These are phyloP conservation scores for Gonatopus flavifemur DNA, from an alignment of 1,140 invertebrate species.

Conservation along the genomic window DNA sequence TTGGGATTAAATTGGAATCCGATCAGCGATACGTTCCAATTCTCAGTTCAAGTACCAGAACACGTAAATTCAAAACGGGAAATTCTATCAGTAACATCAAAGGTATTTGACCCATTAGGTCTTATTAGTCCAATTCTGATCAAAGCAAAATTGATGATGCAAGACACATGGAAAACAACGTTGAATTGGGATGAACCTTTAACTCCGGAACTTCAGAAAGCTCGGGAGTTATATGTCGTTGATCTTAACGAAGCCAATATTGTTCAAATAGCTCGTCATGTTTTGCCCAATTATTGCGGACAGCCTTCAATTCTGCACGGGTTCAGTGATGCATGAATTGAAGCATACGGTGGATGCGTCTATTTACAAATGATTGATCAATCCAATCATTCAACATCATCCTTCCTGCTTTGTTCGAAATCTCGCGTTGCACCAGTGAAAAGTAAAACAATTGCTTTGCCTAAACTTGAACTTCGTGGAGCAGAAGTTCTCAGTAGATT, in stretches of 20 bases:
- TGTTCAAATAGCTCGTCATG: neutral
- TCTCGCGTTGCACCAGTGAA: conserved; percentile 33
- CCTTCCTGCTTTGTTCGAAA: conserved; percentile 8
- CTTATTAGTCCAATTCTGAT: conserved; percentile 31
- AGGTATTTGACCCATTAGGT: conserved; percentile 34
- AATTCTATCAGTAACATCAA: conserved; percentile 18
- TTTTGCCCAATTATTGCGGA: neutral
- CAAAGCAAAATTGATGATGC: conserved; percentile 30
- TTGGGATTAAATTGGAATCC: neutral
- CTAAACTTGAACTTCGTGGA: conserved; percentile 19
- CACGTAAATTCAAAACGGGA: neutral
- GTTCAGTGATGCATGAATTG: conserved; percentile 7
- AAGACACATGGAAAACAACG: conserved; percentile 26
- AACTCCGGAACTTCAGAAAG: conserved; percentile 2
- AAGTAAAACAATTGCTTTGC: conserved; percentile 24
- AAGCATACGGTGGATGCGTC: conserved; percentile 8
- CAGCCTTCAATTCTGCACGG: conserved; percentile 3
- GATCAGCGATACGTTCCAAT: neutral
- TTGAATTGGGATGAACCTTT: conserved; percentile 34
- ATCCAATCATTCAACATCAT: conserved; percentile 1
- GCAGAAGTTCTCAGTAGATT: conserved; percentile 8
- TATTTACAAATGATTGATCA: conserved; percentile 5
- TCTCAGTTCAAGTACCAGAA: neutral
- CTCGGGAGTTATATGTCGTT: neutral
- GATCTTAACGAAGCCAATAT: neutral